These are phyloP conservation scores for Stegastes partitus DNA, from an alignment of 2,113 vertebrate genomes.

Conservation along the genomic window DNA sequence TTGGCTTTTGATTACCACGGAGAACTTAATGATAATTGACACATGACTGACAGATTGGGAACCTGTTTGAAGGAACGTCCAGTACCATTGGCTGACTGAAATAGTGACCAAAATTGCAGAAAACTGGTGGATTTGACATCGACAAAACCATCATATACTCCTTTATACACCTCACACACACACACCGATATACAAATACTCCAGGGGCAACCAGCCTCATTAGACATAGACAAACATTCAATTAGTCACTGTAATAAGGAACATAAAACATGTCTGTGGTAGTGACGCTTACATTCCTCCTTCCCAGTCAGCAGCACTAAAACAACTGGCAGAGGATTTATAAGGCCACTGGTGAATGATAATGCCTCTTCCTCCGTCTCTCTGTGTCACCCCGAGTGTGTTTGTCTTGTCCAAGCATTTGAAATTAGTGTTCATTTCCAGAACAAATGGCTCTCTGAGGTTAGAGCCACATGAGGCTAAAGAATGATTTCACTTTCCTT, in stretches of 20 bases:
- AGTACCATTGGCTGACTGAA: background rate
- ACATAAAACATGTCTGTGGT: conserved; percentile 69
- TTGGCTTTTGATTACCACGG: conserved; percentile 4
- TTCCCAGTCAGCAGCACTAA: conserved; percentile 65
- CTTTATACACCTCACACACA: background rate
- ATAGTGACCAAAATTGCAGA: conserved; percentile 6
- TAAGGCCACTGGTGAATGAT: conserved; percentile 57
- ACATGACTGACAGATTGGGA: conserved; percentile 9
- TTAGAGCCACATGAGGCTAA: conserved; percentile 43
- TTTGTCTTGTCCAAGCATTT: conserved; percentile 72
- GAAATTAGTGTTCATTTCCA: conserved; percentile 73
- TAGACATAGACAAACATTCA: conserved; percentile 75
- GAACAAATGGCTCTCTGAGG: conserved; percentile 59
- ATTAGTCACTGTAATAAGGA: conserved; percentile 72
- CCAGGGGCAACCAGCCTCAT: conserved; percentile 62
- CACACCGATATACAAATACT: conserved; percentile 35
- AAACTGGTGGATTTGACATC: background rate
- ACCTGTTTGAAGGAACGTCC: background rate
- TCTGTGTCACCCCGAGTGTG: conserved; percentile 55
- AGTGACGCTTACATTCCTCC: conserved; percentile 48
- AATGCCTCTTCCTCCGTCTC: conserved; percentile 50
- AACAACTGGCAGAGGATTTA: conserved; percentile 70
- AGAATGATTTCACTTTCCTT: conserved; percentile 53
- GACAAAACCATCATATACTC: conserved; percentile 16
- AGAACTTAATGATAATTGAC: background rate